These are phyloP conservation scores for Sebastes wilsoni DNA, from an alignment of 2,797 vertebrate species.

Conservation along the genomic window DNA sequence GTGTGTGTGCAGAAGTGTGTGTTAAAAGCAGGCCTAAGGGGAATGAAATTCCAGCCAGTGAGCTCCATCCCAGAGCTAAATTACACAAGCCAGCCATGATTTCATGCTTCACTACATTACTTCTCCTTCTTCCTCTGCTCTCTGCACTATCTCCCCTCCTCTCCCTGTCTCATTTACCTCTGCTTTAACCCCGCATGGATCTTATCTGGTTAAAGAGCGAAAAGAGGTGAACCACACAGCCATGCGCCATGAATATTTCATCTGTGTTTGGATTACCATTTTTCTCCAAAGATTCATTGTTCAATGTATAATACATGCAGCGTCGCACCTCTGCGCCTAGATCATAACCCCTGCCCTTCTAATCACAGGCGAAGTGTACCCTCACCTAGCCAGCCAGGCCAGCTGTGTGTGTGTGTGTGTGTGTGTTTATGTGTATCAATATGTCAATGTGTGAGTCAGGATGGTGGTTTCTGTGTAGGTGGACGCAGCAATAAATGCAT, in stretches of 20 bases:
- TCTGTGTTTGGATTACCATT: constrained; percentile 77
- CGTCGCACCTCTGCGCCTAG: constrained; percentile 47
- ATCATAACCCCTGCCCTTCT: constrained; percentile 66
- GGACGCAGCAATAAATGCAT: constrained; percentile 23
- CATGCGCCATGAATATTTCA: constrained; percentile 78
- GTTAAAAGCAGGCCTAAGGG: constrained; percentile 74
- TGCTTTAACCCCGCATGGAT: constrained; percentile 74
- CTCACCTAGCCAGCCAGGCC: constrained; percentile 46
- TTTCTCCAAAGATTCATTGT: constrained; percentile 72
- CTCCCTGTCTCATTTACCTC: constrained; percentile 75
- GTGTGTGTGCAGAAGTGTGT: constrained; percentile 40
- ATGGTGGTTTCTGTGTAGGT: constrained; percentile 32
- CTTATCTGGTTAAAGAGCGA: constrained; percentile 79
- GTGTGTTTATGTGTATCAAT: constrained; percentile 10
- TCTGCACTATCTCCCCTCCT: constrained; percentile 47
- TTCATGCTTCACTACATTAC: constrained; percentile 85
- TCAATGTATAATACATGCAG: constrained; percentile 75
- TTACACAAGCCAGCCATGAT: constrained; percentile 85
- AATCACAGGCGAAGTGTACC: constrained; percentile 56
- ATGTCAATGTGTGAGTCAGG: neutral
- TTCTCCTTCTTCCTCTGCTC: constrained; percentile 63
- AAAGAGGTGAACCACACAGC: constrained; percentile 67
- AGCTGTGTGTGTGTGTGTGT: constrained; percentile 15
- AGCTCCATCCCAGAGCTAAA: constrained; percentile 83
- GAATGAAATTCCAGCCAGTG: constrained; percentile 78